Percentiles rank a stretch among this genome's conserved stretches.
phyloP scores from a whole-genome alignment of 2,797 vertebrate species.

The Anniella stebbinsi region DNA sequence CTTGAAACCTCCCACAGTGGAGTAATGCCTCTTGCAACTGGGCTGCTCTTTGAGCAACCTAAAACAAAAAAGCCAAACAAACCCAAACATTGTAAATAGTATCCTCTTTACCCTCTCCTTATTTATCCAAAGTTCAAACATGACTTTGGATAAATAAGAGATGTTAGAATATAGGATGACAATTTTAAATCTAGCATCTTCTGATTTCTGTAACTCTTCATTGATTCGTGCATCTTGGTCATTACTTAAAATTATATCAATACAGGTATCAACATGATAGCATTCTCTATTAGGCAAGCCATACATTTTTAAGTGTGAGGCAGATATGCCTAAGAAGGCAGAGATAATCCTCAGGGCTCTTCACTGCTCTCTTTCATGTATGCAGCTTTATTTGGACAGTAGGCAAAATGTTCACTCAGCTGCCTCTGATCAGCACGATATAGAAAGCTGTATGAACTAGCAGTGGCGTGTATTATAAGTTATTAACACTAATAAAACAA shows the following conservation, averaged over 20 bases:
- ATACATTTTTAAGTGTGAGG: background rate
- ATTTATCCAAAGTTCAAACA: background rate
- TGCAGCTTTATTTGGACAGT: background rate
- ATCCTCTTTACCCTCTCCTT: background rate
- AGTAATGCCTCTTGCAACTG: constrained; percentile 97
- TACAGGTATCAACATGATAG: background rate
- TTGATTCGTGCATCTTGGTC: background rate
- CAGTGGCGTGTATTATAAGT: background rate
- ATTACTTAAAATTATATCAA: background rate
- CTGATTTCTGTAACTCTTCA: background rate
- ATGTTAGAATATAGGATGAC: constrained; percentile 13
- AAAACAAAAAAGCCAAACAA: constrained; percentile 14
- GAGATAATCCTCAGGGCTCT: background rate
- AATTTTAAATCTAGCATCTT: background rate
- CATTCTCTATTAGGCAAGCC: background rate
- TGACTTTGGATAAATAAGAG: constrained; percentile 23
- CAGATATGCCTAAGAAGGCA: too few species aligned
- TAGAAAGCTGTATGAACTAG: background rate
- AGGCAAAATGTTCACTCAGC: background rate
- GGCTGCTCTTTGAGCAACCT: constrained; percentile 96
- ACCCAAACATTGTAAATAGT: background rate
- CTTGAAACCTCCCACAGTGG: constrained; percentile 97
- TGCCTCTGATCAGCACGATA: background rate
- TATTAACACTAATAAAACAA: background rate
- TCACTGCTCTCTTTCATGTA: background rate